Percentiles rank a stretch among this genome's conserved stretches.
Evolutionary conservation across 2,113 vertebrate genomes (phyloP).

Genomic region (Saimiri boliviensis): DNA sequence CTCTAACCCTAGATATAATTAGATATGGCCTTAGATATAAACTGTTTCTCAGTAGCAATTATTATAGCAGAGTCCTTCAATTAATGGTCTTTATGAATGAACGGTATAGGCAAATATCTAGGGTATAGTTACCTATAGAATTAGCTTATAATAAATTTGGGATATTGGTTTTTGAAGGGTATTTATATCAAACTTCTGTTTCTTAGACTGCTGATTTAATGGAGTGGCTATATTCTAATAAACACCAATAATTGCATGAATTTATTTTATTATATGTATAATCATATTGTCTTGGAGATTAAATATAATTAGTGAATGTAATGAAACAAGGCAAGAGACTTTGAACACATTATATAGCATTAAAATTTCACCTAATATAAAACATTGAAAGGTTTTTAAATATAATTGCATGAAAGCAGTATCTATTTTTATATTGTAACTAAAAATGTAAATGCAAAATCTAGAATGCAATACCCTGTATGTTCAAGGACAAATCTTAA

Average conservation of each 20-base stretch:
- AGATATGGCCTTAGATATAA: constrained; percentile 36
- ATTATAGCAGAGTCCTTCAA: constrained; percentile 17
- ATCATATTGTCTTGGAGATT: neutral
- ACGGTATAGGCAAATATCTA: neutral
- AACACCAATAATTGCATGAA: neutral
- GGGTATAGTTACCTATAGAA: neutral
- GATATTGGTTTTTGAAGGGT: neutral
- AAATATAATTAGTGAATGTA: constrained; percentile 24
- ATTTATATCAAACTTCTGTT: constrained; percentile 31
- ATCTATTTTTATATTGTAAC: neutral
- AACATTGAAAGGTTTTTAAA: neutral
- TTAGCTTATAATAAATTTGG: constrained; percentile 27
- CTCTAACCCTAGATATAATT: neutral
- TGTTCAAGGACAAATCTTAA: constrained; percentile 15
- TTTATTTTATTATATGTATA: constrained; percentile 21
- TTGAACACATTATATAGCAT: neutral
- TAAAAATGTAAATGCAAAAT: neutral
- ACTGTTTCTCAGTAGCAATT: neutral
- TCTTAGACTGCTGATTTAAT: constrained; percentile 8
- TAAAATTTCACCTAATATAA: constrained; percentile 22
- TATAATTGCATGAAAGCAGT: neutral
- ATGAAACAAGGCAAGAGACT: constrained; percentile 1
- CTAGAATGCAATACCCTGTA: neutral
- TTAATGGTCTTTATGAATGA: constrained; percentile 23
- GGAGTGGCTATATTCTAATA: constrained; percentile 2